Evolutionary conservation across 2,888 invertebrate species (phyloP), one percentile per base, ranked within the genome.

Genomic region (Morpho achilles): DNA sequence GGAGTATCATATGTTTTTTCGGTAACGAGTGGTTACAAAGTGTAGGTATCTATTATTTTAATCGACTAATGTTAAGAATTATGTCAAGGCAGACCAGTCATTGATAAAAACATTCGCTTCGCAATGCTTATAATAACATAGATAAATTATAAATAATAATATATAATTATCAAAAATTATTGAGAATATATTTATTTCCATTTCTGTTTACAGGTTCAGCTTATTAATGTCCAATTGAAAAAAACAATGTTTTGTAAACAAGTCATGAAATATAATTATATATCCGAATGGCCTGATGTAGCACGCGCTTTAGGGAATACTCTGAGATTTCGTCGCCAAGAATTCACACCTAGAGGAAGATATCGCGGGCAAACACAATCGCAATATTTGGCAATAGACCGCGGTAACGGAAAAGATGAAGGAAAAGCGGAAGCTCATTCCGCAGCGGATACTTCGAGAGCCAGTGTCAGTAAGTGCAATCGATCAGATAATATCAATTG

Each of bases 361-460:
- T 93, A 91, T 69, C 86, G 95, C 53, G 96, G 96, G 2, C 96
- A 96, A 80, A 96, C 96, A 0, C 96, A 96, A 77, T 96, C 96
- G 3, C 96, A 96, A 76, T 96, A 96, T 78, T 84, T 96, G 69
- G 94, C 94, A 0, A 80, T 90, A 63, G 84, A 88, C 53, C 76
- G 70, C 1, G 87, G 81, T 2, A 76, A 71, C 74, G 93, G 93
- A 67, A 94, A 94, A 56, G 91, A 92, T 60, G 92, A 93, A 45
- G 96, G 96, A 16, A 95, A 94, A 76, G 96, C 96, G 0, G 96
- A 96, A 77, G 96, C 96, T 0, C 95, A 95, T 77, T 95, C 96
- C 4, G 93, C 93, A 23, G 93, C 93, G 47, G 93, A 94, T 68
- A 92, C 93, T 8, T 94, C 95, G 0, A 92, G 93, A 71, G 94